Conservation (phyloP, 2,797 vertebrate genomes). For the Calcarius lapponicus region DNA sequence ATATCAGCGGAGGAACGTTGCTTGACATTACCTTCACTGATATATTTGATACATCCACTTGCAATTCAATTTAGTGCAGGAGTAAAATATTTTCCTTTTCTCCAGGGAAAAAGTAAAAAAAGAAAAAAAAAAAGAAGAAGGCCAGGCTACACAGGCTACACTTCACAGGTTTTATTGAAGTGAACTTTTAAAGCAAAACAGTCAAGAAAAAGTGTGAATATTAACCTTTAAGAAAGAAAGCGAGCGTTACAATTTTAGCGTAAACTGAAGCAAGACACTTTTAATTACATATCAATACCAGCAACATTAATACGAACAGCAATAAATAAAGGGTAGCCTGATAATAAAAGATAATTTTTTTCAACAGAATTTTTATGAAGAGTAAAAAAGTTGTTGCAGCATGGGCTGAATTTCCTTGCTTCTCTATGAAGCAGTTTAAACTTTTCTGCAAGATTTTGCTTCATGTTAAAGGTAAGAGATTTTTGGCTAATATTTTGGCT, state of each 20-base stretch:
- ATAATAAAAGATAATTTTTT: neutral
- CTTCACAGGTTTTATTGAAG: neutral
- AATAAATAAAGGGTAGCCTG: neutral
- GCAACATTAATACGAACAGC: neutral
- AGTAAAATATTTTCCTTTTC: neutral
- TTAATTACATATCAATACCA: neutral
- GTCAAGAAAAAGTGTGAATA: neutral
- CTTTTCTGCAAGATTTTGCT: neutral
- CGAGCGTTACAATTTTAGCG: neutral
- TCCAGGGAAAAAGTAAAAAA: neutral
- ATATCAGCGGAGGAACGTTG: neutral
- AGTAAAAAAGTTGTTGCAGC: neutral
- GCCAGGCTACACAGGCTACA: neutral
- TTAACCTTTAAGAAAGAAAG: neutral
- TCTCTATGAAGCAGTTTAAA: accelerated
- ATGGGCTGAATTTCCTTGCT: neutral
- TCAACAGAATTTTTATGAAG: neutral
- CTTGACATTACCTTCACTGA: neutral
- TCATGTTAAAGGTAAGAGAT: neutral
- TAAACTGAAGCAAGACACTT: neutral
- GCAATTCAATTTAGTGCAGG: neutral
- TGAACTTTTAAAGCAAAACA: slow-evolving; percentile 5
- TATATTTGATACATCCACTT: neutral
- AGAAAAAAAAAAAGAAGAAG: neutral
- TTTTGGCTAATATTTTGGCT: neutral